A percentile compares a stretch with the other conserved stretches of the same genome.
phyloP scores from a whole-genome alignment of 2,888 invertebrate genomes.

The Microplitis deprimator region DNA sequence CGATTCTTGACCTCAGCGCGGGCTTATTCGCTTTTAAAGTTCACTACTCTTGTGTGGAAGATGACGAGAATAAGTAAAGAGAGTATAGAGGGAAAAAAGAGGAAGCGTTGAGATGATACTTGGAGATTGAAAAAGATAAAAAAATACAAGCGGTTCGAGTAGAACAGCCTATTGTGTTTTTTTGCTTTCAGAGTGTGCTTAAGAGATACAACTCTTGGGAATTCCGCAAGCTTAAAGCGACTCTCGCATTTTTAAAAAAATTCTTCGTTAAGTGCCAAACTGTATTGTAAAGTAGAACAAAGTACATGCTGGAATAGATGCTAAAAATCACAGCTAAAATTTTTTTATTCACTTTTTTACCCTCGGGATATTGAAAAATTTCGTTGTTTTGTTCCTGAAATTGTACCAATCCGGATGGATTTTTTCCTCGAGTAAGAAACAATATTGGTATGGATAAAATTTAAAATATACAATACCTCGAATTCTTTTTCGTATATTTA shows the following conservation, averaged over 20 bases:
- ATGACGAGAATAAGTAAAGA: constrained; percentile 16
- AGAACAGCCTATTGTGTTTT: constrained; percentile 38
- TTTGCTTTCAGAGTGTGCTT: constrained; percentile 17
- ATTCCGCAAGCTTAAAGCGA: constrained; percentile 34
- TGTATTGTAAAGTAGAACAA: constrained; percentile 10
- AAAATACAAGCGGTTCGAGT: constrained; percentile 8
- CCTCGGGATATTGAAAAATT: neutral
- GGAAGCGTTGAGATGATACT: constrained; percentile 20
- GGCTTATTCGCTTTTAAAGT: neutral
- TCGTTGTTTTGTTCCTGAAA: neutral
- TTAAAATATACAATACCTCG: neutral
- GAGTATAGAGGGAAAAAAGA: neutral
- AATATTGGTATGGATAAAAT: neutral
- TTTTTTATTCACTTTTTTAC: neutral
- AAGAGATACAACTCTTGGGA: constrained; percentile 33
- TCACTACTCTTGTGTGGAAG: neutral
- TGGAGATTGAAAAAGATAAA: constrained; percentile 23
- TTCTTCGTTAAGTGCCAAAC: constrained; percentile 1
- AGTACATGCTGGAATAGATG: neutral
- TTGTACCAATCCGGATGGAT: neutral
- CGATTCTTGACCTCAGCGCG: constrained; percentile 18
- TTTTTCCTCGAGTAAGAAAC: neutral
- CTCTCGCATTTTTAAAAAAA: constrained; percentile 19
- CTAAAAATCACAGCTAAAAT: neutral
- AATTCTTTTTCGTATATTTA: neutral